Evolutionary conservation across 2,888 invertebrate genomes (phyloP).

Genomic region (Sarcophaga rosellei): DNA sequence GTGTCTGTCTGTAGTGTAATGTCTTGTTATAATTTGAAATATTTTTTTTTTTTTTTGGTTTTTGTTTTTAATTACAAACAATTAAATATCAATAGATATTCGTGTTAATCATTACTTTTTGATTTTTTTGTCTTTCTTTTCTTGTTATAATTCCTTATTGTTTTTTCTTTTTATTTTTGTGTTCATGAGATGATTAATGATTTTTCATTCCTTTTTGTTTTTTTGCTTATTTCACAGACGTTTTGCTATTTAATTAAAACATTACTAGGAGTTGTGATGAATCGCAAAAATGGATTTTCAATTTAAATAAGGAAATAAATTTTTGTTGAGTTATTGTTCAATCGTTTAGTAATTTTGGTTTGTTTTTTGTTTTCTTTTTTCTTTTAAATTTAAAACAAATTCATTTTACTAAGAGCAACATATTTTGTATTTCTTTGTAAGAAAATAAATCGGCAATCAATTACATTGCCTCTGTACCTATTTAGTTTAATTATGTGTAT

Average conservation of each 20-base stretch:
- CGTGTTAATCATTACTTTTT: not conserved
- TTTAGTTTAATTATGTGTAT: too few relatives aligned
- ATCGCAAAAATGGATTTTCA: not conserved
- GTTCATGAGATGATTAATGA: not conserved
- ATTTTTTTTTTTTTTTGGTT: too few relatives aligned
- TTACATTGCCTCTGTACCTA: too few relatives aligned
- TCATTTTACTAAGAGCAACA: not conserved
- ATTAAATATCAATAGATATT: not conserved
- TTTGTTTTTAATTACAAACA: not conserved
- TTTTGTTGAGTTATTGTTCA: conserved; percentile 1
- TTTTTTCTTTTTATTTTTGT: not conserved
- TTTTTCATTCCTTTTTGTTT: not conserved
- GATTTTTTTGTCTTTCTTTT: not conserved
- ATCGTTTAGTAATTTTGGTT: not conserved
- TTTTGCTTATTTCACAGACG: not conserved
- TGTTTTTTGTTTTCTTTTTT: not conserved
- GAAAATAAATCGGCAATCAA: too few relatives aligned
- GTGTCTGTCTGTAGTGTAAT: too few relatives aligned
- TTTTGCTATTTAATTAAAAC: conserved; percentile 23
- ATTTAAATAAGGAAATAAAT: conserved; percentile 15
- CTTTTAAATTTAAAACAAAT: not conserved
- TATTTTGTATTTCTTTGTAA: too few relatives aligned
- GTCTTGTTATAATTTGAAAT: too few relatives aligned
- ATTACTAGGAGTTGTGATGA: not conserved
- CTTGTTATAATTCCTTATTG: not conserved